A percentile compares a stretch with the other conserved stretches of the same genome.
Evolutionary conservation across 2,888 invertebrate species (phyloP).

Genomic region (Nyleta sp.): DNA sequence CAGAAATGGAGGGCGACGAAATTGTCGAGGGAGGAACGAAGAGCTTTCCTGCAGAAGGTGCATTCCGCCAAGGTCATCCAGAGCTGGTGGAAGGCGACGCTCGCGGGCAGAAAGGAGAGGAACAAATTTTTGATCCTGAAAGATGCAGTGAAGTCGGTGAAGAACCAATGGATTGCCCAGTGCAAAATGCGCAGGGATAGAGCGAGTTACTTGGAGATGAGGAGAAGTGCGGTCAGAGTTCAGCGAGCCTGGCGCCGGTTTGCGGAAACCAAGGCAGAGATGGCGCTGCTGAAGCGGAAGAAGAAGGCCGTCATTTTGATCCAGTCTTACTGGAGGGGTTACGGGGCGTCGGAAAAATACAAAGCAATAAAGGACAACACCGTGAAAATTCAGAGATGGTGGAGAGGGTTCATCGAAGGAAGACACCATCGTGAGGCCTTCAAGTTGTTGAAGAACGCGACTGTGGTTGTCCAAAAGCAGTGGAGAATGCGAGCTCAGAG

Average conservation of each 20-base stretch:
- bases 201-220: constrained; percentile 75
- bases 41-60: constrained; percentile 76
- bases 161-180: constrained; percentile 75
- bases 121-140: constrained; percentile 78
- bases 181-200: constrained; percentile 80
- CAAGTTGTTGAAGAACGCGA: constrained; percentile 54
- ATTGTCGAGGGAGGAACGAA: constrained; percentile 79
- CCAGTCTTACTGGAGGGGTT: constrained; percentile 73
- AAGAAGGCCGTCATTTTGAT: constrained; percentile 67
- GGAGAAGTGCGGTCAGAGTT: constrained; percentile 79
- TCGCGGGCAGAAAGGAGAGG: constrained; percentile 79
- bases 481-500: constrained; percentile 80
- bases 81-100: constrained; percentile 81
- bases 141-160: constrained; percentile 74
- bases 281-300: constrained; percentile 34
- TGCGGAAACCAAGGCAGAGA: constrained; percentile 67
- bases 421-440: constrained; percentile 45
- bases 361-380: constrained; percentile 49
- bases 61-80: constrained; percentile 80
- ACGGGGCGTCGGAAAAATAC: constrained; percentile 57
- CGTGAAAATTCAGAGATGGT: constrained; percentile 70
- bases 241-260: constrained; percentile 81
- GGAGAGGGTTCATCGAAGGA: constrained; percentile 58
- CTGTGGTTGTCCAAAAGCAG: constrained; percentile 76
- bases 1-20: constrained; percentile 79